Evolutionary conservation across 2,888 invertebrate species (phyloP).

Genomic region (Drosophila borborema): DNA sequence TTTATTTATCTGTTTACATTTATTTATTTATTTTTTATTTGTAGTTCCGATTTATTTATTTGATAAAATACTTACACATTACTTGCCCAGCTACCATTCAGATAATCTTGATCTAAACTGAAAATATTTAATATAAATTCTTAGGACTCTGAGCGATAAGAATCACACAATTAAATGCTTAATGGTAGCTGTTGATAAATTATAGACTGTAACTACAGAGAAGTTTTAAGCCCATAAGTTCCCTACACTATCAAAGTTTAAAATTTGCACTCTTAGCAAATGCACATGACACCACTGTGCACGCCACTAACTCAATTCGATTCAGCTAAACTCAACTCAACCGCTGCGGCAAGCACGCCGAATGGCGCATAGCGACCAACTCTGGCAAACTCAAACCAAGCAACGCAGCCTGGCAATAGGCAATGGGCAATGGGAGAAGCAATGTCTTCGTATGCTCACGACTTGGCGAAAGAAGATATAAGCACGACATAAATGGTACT

Average conservation of each 20-base stretch:
- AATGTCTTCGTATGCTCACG: conserved; percentile 68
- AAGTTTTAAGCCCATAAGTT: background rate
- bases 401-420: conserved; percentile 14
- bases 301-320: conserved; percentile 53
- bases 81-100: no score
- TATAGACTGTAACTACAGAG: background rate
- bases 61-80: no score
- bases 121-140: background rate
- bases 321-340: conserved; percentile 48
- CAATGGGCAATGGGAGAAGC: conserved; percentile 2
- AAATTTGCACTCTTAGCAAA: background rate
- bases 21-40: no score
- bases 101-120: no score
- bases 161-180: no score
- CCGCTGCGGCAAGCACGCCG: conserved; percentile 50
- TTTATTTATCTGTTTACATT: no score
- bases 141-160: no score
- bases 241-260: background rate
- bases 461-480: conserved; percentile 81
- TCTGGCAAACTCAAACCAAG: conserved; percentile 24
- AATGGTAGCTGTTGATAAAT: no score
- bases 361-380: conserved; percentile 58
- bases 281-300: conserved; percentile 33
- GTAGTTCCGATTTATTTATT: no score
- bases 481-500: conserved; percentile 82